A percentile compares a stretch with the other conserved stretches of the same genome.
Conservation (phyloP, 1,140 invertebrate species). For the Plectrocnemia conspersa region DNA sequence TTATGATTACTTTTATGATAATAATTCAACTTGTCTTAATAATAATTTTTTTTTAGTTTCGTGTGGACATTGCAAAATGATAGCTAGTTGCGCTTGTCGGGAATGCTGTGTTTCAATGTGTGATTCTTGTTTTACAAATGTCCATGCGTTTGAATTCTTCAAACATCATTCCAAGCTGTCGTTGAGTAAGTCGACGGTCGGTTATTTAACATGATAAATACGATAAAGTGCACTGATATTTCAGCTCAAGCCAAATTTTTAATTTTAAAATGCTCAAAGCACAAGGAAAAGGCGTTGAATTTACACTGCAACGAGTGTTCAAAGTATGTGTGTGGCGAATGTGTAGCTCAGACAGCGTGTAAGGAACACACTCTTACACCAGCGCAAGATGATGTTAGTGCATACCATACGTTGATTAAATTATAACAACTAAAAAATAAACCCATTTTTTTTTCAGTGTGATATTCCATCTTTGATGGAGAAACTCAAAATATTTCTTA, state of each 20-base stretch:
- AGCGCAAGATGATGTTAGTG: constrained; percentile 42
- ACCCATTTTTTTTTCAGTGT: neutral
- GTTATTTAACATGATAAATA: neutral
- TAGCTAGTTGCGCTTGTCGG: neutral
- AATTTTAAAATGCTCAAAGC: constrained; percentile 38
- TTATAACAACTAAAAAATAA: neutral
- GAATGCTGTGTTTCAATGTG: neutral
- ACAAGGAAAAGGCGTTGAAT: constrained; percentile 41
- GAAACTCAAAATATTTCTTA: constrained; percentile 40
- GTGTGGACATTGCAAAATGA: neutral
- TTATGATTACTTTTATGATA: neutral
- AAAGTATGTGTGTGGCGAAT: constrained; percentile 45
- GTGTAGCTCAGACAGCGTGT: constrained; percentile 44
- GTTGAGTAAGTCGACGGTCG: constrained; percentile 2
- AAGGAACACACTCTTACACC: constrained; percentile 43
- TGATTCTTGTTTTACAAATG: neutral
- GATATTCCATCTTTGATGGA: constrained; percentile 19
- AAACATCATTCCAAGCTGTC: constrained; percentile 6
- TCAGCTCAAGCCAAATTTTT: constrained; percentile 34
- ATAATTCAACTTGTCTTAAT: neutral
- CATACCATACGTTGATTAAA: constrained; percentile 1
- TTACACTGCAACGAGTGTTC: constrained; percentile 45
- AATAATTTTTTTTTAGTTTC: constrained; percentile 2
- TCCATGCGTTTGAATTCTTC: neutral
- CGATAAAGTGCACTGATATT: constrained; percentile 20